Evolutionary conservation across 2,797 vertebrate species (phyloP).

Genomic region (Spondyliosoma cantharus): DNA sequence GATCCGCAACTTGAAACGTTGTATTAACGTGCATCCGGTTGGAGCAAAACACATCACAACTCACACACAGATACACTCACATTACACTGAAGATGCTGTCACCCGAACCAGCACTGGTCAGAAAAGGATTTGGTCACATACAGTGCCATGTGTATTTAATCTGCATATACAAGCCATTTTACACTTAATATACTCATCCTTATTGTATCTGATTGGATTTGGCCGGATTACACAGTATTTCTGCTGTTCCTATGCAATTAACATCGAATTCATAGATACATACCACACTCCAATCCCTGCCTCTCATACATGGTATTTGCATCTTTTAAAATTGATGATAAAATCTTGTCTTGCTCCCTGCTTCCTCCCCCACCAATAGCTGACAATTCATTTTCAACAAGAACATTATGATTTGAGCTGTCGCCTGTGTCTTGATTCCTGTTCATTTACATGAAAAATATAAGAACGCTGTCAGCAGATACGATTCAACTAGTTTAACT

Average conservation of each 20-base stretch:
- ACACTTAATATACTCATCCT: slow-evolving; percentile 5
- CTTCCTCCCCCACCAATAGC: neutral
- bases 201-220: slow-evolving; percentile 30
- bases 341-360: slow-evolving; percentile 13
- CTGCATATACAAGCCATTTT: slow-evolving; percentile 49
- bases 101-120: slow-evolving; percentile 11
- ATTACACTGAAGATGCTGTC: neutral
- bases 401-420: neutral
- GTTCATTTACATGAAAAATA: slow-evolving; percentile 17
- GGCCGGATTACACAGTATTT: slow-evolving; percentile 16
- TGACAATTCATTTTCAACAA: neutral
- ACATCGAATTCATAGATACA: slow-evolving; percentile 3
- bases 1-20: slow-evolving; percentile 39
- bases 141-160: slow-evolving; percentile 42
- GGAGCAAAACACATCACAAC: slow-evolving; percentile 19
- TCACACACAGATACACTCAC: neutral
- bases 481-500: slow-evolving; percentile 20
- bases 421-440: slow-evolving; percentile 12
- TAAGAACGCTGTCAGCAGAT: slow-evolving; percentile 3
- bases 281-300: neutral
- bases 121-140: slow-evolving; percentile 31
- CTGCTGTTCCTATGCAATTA: neutral
- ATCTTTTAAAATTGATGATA: slow-evolving; percentile 1
- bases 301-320: neutral
- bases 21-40: slow-evolving; percentile 21